Base-by-base conservation (phyloP, 2,888 invertebrate species). In the Metacarcinus magister region DNA sequence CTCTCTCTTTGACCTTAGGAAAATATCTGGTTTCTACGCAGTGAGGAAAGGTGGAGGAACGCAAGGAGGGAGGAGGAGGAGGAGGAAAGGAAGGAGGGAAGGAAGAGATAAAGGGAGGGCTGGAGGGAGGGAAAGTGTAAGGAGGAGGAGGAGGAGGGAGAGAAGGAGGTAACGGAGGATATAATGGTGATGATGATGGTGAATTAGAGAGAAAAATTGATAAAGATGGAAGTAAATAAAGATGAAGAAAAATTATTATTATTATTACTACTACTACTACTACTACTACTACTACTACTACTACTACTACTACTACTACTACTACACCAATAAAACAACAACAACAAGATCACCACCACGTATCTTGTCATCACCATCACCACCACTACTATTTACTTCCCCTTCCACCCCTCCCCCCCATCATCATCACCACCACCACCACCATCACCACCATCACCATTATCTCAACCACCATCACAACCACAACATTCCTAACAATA, bases 401-500 rank as follows among this genome's bases (percentile, higher is more conserved):
- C n/a, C 54, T 7, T 10, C 54, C 5, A 1, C 54, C 54, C 54
- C 54, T 54, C 8, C 8, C 54, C 54, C 54, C 10, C 3, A 54
- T n/a, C n/a, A n/a, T n/a, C n/a, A n/a, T n/a, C 54, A 54, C 23
- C 67, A 67, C 67, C 67, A 67, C 67, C 67, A 67, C 67, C 67
- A 67, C 67, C 67, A 67, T 19, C 67, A 67, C 67, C 67, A 67
- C 67, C 67, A 67, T n/a, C 67, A 67, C 67, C 67, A 67, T 67
- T 67, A 67, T 67, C 67, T 67, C 67, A 67, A 67, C 67, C 67
- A 67, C 67, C 67, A 67, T 67, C 91, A 46, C 46, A n/a, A 46
- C 91, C 91, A n/a, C 19, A 44, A 43, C 91, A 91, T 16, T n/a
- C 91, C 91, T n/a, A 13, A 44, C 8, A 91, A n/a, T n/a, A 44